Percentiles rank a stretch among this genome's conserved stretches.
Evolutionary conservation across 1,140 invertebrate genomes (phyloP).

Genomic region (Archivesica marissinica): DNA sequence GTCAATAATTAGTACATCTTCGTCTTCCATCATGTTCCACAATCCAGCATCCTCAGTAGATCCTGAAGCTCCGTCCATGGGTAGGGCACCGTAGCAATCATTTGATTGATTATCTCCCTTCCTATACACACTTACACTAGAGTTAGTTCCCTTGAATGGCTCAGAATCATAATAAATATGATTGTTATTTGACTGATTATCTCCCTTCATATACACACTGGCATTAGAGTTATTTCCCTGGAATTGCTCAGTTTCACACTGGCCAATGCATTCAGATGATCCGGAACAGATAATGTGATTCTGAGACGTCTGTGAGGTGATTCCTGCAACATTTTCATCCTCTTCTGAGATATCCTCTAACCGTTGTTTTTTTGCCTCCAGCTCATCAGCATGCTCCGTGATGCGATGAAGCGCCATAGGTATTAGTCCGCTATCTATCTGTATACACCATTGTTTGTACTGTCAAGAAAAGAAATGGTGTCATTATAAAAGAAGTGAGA

Average conservation of each 20-base stretch:
- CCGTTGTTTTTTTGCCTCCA: not conserved
- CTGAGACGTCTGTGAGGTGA: not conserved
- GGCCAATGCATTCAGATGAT: no score
- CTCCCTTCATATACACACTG: not conserved
- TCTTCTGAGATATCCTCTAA: not conserved
- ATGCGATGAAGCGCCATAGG: not conserved
- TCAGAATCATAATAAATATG: no score
- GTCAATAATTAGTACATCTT: not conserved
- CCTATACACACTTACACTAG: not conserved
- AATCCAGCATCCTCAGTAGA: not conserved
- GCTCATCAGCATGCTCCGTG: not conserved
- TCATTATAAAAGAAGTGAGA: no score
- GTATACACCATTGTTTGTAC: constrained; percentile 59
- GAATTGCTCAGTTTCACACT: not conserved
- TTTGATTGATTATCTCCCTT: not conserved
- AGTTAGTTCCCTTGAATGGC: not conserved
- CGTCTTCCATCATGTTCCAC: not conserved
- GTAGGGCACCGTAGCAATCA: not conserved
- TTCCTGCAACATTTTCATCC: not conserved
- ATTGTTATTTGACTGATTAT: not conserved
- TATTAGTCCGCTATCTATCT: constrained; percentile 53
- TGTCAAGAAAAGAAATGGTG: constrained; percentile 15
- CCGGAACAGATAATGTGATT: no score
- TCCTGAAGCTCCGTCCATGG: not conserved
- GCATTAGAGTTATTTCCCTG: constrained; percentile 6